These are phyloP conservation scores for Chymomyza caudatula DNA, from an alignment of 2,888 invertebrate genomes.

Conservation along the genomic window DNA sequence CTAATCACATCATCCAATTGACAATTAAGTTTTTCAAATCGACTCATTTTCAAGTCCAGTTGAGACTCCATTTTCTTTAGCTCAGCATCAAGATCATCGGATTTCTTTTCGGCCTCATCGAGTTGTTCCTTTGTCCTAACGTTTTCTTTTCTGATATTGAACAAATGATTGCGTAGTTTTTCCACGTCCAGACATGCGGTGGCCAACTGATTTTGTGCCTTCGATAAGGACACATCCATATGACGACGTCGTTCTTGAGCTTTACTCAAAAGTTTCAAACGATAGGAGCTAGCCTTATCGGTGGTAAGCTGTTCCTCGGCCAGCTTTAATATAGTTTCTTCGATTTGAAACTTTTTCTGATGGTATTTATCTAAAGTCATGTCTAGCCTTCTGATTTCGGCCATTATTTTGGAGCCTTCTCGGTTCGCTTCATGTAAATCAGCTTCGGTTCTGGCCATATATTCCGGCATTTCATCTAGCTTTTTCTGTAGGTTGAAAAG, in stretches of 20 bases:
- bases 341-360: conserved; percentile 81
- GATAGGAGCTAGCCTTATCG: conserved; percentile 83
- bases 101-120: conserved; percentile 77
- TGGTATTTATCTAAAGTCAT: conserved; percentile 79
- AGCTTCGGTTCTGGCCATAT: conserved; percentile 82
- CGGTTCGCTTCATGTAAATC: conserved; percentile 80
- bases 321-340: conserved; percentile 82
- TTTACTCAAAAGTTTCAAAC: conserved; percentile 78
- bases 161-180: conserved; percentile 68
- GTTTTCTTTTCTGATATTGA: conserved; percentile 61
- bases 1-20: conserved; percentile 79
- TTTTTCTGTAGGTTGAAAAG: conserved; percentile 79
- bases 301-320: conserved; percentile 84
- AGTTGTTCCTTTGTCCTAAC: conserved; percentile 68
- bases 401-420: conserved; percentile 74
- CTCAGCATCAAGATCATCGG: conserved; percentile 78
- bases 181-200: conserved; percentile 78
- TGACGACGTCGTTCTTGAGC: conserved; percentile 78
- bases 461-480: conserved; percentile 80
- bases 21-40: conserved; percentile 79
- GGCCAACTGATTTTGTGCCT: conserved; percentile 81
- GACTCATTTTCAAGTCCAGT: conserved; percentile 79
- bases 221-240: conserved; percentile 74
- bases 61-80: conserved; percentile 78
- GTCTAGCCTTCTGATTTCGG: conserved; percentile 73